phyloP scores from a whole-genome alignment of 2,797 vertebrate species.

The Rhinogobio ventralis region DNA sequence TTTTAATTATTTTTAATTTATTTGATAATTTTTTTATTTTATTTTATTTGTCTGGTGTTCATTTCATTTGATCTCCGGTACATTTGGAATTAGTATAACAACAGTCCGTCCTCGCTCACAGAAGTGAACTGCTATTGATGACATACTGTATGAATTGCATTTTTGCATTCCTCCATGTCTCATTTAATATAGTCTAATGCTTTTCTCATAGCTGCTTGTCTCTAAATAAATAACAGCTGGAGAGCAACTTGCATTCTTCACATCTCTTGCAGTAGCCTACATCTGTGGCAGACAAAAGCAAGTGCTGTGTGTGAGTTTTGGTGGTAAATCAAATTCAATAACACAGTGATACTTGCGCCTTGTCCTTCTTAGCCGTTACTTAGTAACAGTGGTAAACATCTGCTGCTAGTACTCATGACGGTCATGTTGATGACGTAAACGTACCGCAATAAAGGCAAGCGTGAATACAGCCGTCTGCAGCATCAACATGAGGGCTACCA shows the following conservation, averaged over 20 bases:
- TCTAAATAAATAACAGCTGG: slow-evolving; percentile 6
- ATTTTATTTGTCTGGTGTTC: neutral
- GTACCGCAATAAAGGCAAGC: neutral
- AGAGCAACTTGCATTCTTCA: neutral
- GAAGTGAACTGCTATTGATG: neutral
- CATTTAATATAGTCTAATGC: slow-evolving; percentile 5
- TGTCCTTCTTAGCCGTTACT: neutral
- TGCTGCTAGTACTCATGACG: neutral
- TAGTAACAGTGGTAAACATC: slow-evolving; percentile 9
- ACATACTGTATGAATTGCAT: neutral
- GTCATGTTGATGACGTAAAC: neutral
- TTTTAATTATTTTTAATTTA: neutral
- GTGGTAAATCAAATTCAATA: slow-evolving; percentile 12
- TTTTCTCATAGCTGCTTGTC: slow-evolving; percentile 12
- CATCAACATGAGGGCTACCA: neutral
- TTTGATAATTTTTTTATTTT: neutral
- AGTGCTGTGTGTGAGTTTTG: slow-evolving; percentile 13
- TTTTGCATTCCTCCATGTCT: neutral
- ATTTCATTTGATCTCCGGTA: neutral
- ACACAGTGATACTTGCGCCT: neutral
- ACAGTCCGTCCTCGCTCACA: neutral
- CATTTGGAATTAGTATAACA: neutral
- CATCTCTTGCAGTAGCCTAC: neutral
- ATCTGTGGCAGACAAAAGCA: neutral
- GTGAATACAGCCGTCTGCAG: neutral